Conservation (phyloP, 1,140 invertebrate genomes). For the Caenorhabditis remanei region DNA sequence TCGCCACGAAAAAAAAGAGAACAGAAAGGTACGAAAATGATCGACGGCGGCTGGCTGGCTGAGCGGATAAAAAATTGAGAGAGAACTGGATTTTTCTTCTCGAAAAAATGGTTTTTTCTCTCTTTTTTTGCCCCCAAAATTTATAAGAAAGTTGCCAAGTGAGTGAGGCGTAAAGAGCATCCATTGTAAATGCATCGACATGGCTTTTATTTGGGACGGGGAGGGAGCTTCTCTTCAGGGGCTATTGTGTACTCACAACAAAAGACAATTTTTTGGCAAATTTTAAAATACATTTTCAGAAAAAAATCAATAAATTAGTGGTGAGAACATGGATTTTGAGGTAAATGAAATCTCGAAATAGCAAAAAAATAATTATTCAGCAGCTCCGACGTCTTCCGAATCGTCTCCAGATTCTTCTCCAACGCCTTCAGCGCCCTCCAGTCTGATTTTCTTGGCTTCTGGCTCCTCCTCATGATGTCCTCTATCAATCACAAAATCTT, state of each 20-base stretch:
- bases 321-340: too few relatives aligned
- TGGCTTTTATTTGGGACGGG: not conserved
- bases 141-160: not conserved
- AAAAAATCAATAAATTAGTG: too few relatives aligned
- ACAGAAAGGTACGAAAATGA: constrained; percentile 38
- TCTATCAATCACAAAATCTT: constrained; percentile 48
- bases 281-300: too few relatives aligned
- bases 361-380: too few relatives aligned
- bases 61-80: too few relatives aligned
- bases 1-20: not conserved
- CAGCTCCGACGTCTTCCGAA: not conserved
- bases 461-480: not conserved
- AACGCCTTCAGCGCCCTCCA: not conserved
- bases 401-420: not conserved
- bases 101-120: not conserved
- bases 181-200: constrained; percentile 52
- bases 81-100: not conserved
- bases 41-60: not conserved
- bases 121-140: not conserved
- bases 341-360: too few relatives aligned
- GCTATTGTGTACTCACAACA: not conserved
- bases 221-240: not conserved
- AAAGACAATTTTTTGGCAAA: too few relatives aligned
- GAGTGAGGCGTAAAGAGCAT: constrained; percentile 1
- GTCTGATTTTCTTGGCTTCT: constrained; percentile 8